phyloP scores from a whole-genome alignment of 2,888 invertebrate genomes.

The Stegophylla sp. region DNA sequence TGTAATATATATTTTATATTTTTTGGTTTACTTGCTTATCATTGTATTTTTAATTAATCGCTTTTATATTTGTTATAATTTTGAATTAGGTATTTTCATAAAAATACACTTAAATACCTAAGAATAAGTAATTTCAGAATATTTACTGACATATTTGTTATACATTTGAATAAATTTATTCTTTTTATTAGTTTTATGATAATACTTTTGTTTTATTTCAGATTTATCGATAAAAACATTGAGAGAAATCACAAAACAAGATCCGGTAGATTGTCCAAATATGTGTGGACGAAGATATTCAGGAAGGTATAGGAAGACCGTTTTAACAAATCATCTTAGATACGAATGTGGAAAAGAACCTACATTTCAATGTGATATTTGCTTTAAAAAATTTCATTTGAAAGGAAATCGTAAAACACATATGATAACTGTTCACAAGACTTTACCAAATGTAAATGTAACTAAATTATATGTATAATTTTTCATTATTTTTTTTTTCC shows the following conservation, averaged over 20 bases:
- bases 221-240: slow-evolving; percentile 10
- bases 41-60: background rate
- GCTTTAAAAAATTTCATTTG: slow-evolving; percentile 65
- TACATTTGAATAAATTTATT: background rate
- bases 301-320: slow-evolving; percentile 65
- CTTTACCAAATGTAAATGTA: slow-evolving; percentile 1
- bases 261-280: slow-evolving; percentile 55
- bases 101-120: background rate
- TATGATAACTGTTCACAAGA: slow-evolving; percentile 61
- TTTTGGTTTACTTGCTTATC: slow-evolving; percentile 1
- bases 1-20: no score
- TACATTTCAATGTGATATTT: slow-evolving; percentile 64
- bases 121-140: no score
- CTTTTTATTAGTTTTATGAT: background rate
- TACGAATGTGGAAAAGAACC: slow-evolving; percentile 66
- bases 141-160: background rate
- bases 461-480: slow-evolving; percentile 5
- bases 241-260: slow-evolving; percentile 23
- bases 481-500: background rate
- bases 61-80: background rate
- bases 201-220: background rate
- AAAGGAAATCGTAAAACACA: slow-evolving; percentile 68
- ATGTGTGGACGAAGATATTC: slow-evolving; percentile 60
- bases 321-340: slow-evolving; percentile 65
- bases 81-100: background rate